phyloP scores from a whole-genome alignment of 2,797 vertebrate genomes.

The Coregonus ussuriensis region DNA sequence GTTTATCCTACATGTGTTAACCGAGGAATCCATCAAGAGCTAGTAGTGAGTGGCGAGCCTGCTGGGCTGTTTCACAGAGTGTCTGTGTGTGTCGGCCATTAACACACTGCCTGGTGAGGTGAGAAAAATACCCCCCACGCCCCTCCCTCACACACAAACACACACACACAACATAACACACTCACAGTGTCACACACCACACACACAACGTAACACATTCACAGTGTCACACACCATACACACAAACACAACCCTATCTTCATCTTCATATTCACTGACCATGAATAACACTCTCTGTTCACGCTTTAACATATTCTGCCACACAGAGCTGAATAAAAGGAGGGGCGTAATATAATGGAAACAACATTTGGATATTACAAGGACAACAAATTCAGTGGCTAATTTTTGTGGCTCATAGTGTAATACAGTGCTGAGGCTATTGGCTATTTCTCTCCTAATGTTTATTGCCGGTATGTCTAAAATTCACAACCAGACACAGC shows the following conservation, averaged over 20 bases:
- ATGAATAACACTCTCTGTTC: neutral
- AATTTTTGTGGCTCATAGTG: neutral
- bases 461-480: neutral
- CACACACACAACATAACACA: neutral
- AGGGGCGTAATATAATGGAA: neutral
- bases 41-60: slow-evolving; percentile 34
- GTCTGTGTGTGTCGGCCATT: slow-evolving; percentile 14
- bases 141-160: neutral
- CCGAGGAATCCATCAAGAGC: slow-evolving; percentile 47
- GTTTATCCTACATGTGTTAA: slow-evolving; percentile 43
- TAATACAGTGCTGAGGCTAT: neutral
- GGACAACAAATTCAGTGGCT: neutral
- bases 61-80: slow-evolving; percentile 23
- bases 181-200: too few species aligned
- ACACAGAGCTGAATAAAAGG: neutral
- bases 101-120: slow-evolving; percentile 2
- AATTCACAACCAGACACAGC: neutral
- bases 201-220: too few species aligned
- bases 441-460: neutral
- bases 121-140: neutral
- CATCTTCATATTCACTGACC: neutral
- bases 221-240: too few species aligned
- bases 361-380: slow-evolving; percentile 1
- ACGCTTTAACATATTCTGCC: too few species aligned
- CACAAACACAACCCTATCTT: neutral